A percentile compares a stretch with the other conserved stretches of the same genome.
phyloP scores from a whole-genome alignment of 2,888 invertebrate species.

The Caenorhabditis angaria region DNA sequence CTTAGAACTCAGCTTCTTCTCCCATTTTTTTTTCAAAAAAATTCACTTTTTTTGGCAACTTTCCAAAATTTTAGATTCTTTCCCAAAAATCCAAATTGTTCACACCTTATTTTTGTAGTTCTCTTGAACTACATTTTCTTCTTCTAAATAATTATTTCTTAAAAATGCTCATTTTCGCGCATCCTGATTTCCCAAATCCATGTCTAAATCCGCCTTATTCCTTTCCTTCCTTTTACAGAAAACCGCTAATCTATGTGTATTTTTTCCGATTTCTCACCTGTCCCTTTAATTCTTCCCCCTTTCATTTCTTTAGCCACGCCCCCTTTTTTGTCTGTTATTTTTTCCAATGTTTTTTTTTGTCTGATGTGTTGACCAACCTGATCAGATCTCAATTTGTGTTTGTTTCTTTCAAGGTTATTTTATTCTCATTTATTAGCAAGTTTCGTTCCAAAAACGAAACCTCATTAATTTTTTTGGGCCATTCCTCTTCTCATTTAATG shows the following conservation, averaged over 20 bases:
- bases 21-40: no score
- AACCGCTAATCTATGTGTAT: not conserved
- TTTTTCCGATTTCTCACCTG: not conserved
- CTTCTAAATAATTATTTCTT: not conserved
- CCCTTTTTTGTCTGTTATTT: not conserved
- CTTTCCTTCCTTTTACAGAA: not conserved
- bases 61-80: no score
- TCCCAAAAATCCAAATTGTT: no score
- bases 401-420: not conserved
- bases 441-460: conserved; percentile 1
- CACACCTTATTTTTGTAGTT: no score
- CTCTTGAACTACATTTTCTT: no score
- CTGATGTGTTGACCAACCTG: not conserved
- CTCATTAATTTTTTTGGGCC: not conserved
- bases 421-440: not conserved
- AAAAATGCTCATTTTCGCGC: not conserved
- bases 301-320: not conserved
- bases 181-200: not conserved
- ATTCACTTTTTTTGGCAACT: no score
- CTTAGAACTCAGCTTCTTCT: no score
- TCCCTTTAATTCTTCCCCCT: not conserved
- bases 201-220: no score
- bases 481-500: not conserved
- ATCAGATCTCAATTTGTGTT: no score
- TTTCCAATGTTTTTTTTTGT: not conserved